Base-by-base conservation (phyloP, 2,797 vertebrate genomes). In the Rhodeus uyekii region DNA sequence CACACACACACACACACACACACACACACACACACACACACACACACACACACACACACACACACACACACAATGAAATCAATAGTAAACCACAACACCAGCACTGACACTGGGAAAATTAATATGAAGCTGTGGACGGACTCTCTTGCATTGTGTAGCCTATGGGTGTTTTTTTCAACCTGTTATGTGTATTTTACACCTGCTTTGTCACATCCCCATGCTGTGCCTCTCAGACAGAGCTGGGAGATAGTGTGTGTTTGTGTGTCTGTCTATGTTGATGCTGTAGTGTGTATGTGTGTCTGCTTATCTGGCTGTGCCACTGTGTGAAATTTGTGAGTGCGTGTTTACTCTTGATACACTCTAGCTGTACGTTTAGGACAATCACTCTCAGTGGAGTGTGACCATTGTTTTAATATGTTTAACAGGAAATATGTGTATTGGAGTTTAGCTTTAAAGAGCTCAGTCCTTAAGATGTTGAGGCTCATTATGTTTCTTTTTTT, bases 321-420 rank as follows among this genome's bases (percentile, higher is more conserved):
- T 63, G 8, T 38, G 24, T 19, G 61, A 64, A n/a, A 46, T 81
- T 48, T 61, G 12, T 46, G 55, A 63, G 78, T 73, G 24, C 13
- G 8, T 73, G 55, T 81, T 64, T 81, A 63, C 58, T 64, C 58
- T 24, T 50, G 78, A 81, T 63, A 73, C 78, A 50, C 55, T 14
- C 32, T 73, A 9, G 4, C 42, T 63, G 55, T 58, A 63, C 3
- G 19, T 73, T 80, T 38, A 80, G 14, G 16, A 32, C 42, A 36
- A 61, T 63, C 68, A 63, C 2, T 50, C 68, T 73, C 42, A 64
- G 22, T 61, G 24, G 38, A 72, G 53, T 72, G 39, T 72, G 67
- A 61, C 78, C 39, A 73, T 80, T 63, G 68, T 73, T 39, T 63
- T 63, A 80, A 48, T 71, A 60, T 14, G 16, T 80, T 29, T 22